phyloP scores from a whole-genome alignment of 2,888 invertebrate species.

The Cerastoderma edule region DNA sequence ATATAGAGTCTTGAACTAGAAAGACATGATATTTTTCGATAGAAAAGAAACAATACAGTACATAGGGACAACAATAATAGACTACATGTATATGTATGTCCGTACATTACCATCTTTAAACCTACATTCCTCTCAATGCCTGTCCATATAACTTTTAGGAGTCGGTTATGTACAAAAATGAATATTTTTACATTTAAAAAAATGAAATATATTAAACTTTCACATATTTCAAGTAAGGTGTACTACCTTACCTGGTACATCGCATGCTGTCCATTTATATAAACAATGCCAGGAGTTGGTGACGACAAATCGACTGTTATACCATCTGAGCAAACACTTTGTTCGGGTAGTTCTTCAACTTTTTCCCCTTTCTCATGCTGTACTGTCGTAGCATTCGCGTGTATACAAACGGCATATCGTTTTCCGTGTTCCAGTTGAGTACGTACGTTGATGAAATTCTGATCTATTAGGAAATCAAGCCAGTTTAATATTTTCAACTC shows the following conservation, averaged over 20 bases:
- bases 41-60: too few relatives aligned
- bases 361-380: constrained; percentile 56
- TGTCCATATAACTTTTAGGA: too few relatives aligned
- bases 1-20: too few relatives aligned
- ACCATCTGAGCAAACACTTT: constrained; percentile 66
- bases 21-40: too few relatives aligned
- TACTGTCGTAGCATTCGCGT: constrained; percentile 50
- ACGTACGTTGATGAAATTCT: constrained; percentile 35
- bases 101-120: too few relatives aligned
- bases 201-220: neutral
- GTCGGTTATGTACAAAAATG: too few relatives aligned
- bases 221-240: neutral
- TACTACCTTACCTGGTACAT: neutral
- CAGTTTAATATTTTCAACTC: too few relatives aligned
- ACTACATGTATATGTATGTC: too few relatives aligned
- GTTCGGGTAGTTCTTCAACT: constrained; percentile 52
- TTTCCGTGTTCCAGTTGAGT: constrained; percentile 49
- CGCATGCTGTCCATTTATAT: neutral
- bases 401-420: constrained; percentile 60
- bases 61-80: too few relatives aligned
- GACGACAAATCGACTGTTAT: constrained; percentile 65
- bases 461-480: too few relatives aligned
- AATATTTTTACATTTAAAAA: too few relatives aligned
- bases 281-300: constrained; percentile 56
- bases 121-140: too few relatives aligned